phyloP scores from a whole-genome alignment of 2,888 invertebrate genomes.

The Dolomedes plantarius region DNA sequence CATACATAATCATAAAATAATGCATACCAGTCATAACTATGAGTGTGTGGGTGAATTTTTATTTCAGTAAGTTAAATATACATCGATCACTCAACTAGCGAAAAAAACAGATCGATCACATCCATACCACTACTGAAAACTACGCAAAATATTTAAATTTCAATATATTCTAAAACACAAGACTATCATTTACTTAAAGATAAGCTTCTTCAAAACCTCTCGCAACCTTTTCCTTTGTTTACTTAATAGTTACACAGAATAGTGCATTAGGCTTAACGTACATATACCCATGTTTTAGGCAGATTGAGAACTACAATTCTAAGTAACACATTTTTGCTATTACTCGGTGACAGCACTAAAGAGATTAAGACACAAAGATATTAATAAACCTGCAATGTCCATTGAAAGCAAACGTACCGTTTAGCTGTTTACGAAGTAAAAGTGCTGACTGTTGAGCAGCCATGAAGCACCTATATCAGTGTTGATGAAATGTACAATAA shows the following conservation, averaged over 20 bases:
- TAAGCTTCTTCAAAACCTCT: too few relatives aligned
- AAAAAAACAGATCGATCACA: too few relatives aligned
- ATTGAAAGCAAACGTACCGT: slow-evolving; percentile 82
- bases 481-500: slow-evolving; percentile 55
- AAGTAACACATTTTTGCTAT: neutral
- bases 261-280: slow-evolving; percentile 47
- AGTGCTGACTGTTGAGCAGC: slow-evolving; percentile 86
- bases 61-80: too few relatives aligned
- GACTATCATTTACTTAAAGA: too few relatives aligned
- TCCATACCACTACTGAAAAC: too few relatives aligned
- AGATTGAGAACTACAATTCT: neutral
- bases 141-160: too few relatives aligned
- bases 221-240: slow-evolving; percentile 40
- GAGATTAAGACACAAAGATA: neutral
- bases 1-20: too few relatives aligned
- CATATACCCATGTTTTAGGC: neutral
- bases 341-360: neutral
- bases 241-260: slow-evolving; percentile 12
- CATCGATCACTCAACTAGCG: too few relatives aligned
- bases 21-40: too few relatives aligned
- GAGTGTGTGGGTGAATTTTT: too few relatives aligned
- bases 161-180: too few relatives aligned
- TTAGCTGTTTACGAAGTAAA: slow-evolving; percentile 95
- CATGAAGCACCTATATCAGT: slow-evolving; percentile 65
- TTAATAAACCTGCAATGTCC: neutral